Base-by-base conservation (phyloP, 2,113 vertebrate species). In the Butastur rufipennis region DNA sequence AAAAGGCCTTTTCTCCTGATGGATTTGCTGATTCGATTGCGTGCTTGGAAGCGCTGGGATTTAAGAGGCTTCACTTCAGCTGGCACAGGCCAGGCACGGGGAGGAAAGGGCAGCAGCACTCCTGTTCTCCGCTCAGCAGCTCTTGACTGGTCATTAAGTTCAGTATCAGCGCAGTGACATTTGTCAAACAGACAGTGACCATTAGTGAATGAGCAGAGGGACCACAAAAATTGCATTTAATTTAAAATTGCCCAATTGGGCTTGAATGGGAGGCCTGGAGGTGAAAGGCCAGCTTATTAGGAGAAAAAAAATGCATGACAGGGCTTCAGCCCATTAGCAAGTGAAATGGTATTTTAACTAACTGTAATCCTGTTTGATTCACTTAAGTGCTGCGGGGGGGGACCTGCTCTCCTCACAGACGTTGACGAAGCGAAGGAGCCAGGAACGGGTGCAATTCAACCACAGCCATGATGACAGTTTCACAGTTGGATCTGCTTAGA, bases 261-360 rank as follows among this genome's bases (percentile, higher is more conserved):
- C 95, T 93, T 91, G 81, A 96, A 91, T 86, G 77, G 52, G 83
- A 92, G 85, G 90, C 91, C 79, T 81, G 81, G 84, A 94, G 94
- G 93, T 97, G 93, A 97, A 97, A 97, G 90, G 86, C 27, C 86
- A 94, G 52, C 88, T 88, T 90, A 88, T 95, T 96, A 95, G 59
- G 47, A 80, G 81, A 5, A 56, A 81, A 90, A 93, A 77, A 65
- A 72, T 3, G 68, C 68, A 68, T 45, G 86, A 63, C 50, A 61
- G 73, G 38, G 21, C 56, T 90, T 87, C 61, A 88, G 66, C 75
- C 90, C 70, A 66, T 94, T 83, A 86, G 74, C 75, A 48, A 94
- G 78, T 32, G 43, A 72, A 74, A 91, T 65, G 73, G 50, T 59
- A 67, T 93, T 83, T 90, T 91, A 90, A 95, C 94, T 88, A 73